Percentiles rank a stretch among this genome's conserved stretches.
These are phyloP conservation scores for Saturnia pavonia DNA, from an alignment of 2,888 invertebrate genomes.

Conservation along the genomic window DNA sequence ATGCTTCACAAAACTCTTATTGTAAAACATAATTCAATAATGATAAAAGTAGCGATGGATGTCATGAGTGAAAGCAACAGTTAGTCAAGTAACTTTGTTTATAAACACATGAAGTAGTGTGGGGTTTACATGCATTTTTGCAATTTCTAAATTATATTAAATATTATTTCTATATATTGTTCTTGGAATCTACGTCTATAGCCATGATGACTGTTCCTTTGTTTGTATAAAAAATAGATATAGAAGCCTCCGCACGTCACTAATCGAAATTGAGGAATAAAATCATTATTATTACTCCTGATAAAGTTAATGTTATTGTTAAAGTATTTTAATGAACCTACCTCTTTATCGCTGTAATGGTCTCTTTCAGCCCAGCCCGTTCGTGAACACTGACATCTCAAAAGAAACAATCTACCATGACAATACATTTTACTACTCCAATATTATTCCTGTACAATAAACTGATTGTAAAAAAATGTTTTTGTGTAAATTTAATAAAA, in stretches of 20 bases:
- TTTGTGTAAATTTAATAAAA: not conserved
- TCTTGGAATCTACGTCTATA: constrained; percentile 66
- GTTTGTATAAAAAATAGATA: constrained; percentile 39
- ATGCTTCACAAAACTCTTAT: constrained; percentile 54
- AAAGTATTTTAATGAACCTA: constrained; percentile 73
- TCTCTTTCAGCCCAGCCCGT: constrained; percentile 73
- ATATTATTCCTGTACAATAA: constrained; percentile 63
- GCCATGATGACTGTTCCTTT: constrained; percentile 80
- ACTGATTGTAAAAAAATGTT: not conserved
- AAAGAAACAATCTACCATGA: constrained; percentile 82
- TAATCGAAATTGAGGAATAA: constrained; percentile 76
- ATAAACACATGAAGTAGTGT: constrained; percentile 81
- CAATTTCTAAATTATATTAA: constrained; percentile 60
- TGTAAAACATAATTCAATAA: constrained; percentile 43
- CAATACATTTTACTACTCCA: constrained; percentile 78
- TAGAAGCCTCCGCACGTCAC: constrained; percentile 71
- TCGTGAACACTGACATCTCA: constrained; percentile 73
- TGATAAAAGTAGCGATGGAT: constrained; percentile 48
- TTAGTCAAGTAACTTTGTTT: constrained; percentile 81
- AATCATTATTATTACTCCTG: constrained; percentile 35
- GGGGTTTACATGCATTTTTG: constrained; percentile 72
- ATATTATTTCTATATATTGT: constrained; percentile 55
- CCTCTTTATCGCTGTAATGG: constrained; percentile 74
- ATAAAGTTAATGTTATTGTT: constrained; percentile 42
- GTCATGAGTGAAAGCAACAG: constrained; percentile 61